These are phyloP conservation scores for Cynaeus angustus DNA, from an alignment of 2,888 invertebrate genomes.

Conservation along the genomic window DNA sequence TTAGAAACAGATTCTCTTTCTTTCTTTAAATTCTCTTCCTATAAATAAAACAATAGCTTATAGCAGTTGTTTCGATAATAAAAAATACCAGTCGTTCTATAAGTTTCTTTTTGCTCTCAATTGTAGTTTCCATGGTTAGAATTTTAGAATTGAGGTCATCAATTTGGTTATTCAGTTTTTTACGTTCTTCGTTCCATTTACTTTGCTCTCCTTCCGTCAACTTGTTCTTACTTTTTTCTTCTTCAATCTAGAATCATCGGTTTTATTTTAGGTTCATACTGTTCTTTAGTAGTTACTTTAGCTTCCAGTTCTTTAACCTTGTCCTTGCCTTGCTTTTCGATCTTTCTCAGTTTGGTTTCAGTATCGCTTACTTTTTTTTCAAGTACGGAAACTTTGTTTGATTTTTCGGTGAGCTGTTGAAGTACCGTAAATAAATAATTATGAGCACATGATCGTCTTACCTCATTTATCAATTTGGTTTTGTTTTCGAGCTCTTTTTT, in stretches of 20 bases:
- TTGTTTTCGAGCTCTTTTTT: slow-evolving; percentile 79
- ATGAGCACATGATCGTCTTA: slow-evolving; percentile 62
- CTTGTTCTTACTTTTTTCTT: slow-evolving; percentile 64
- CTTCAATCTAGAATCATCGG: slow-evolving; percentile 64
- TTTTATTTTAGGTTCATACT: slow-evolving; percentile 38
- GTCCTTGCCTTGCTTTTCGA: slow-evolving; percentile 77
- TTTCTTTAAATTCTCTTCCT: slow-evolving; percentile 73
- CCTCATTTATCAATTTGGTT: slow-evolving; percentile 76
- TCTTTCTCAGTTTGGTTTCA: slow-evolving; percentile 79
- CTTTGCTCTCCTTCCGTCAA: slow-evolving; percentile 71
- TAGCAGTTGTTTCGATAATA: no score
- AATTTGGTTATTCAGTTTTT: slow-evolving; percentile 72
- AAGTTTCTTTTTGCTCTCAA: slow-evolving; percentile 76
- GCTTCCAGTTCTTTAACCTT: slow-evolving; percentile 76
- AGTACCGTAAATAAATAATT: slow-evolving; percentile 52
- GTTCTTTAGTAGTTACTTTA: slow-evolving; percentile 70
- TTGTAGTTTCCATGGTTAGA: slow-evolving; percentile 75
- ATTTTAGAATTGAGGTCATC: slow-evolving; percentile 77
- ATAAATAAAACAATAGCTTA: slow-evolving; percentile 22
- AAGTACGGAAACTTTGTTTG: slow-evolving; percentile 77
- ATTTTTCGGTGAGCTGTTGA: slow-evolving; percentile 76
- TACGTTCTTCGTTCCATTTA: slow-evolving; percentile 73
- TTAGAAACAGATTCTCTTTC: slow-evolving; percentile 71
- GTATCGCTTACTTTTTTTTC: slow-evolving; percentile 80
- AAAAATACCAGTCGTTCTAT: slow-evolving; percentile 76